Percentiles rank a stretch among this genome's conserved stretches.
phyloP scores from a whole-genome alignment of 2,888 invertebrate genomes.

The Sisyra nigra region DNA sequence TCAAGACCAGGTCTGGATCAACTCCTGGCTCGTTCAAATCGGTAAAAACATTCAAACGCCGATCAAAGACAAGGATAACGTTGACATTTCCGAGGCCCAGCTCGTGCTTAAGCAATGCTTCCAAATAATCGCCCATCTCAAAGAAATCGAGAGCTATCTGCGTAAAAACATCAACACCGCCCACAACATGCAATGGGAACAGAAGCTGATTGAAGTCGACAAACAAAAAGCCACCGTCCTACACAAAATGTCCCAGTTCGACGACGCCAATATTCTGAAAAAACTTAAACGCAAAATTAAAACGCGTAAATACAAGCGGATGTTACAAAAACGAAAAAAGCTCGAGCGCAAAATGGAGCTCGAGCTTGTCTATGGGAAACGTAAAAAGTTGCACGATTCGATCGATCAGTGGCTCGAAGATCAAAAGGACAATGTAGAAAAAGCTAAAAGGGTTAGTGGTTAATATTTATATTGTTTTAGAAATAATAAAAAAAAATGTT shows the following conservation, averaged over 20 bases:
- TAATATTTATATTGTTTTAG: background rate
- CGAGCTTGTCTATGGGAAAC: slow-evolving; percentile 26
- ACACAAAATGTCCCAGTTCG: slow-evolving; percentile 23
- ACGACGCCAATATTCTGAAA: slow-evolving; percentile 28
- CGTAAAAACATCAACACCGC: slow-evolving; percentile 27
- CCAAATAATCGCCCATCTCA: slow-evolving; percentile 23
- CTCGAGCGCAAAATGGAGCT: slow-evolving; percentile 27
- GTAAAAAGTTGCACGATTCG: slow-evolving; percentile 35
- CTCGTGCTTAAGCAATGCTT: slow-evolving; percentile 20
- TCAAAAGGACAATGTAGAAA: slow-evolving; percentile 43
- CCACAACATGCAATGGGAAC: slow-evolving; percentile 37
- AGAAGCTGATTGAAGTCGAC: slow-evolving; percentile 31
- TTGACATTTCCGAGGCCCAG: slow-evolving; percentile 25
- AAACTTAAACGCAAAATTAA: slow-evolving; percentile 28
- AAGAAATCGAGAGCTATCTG: slow-evolving; percentile 27
- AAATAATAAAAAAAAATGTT: slow-evolving; percentile 9
- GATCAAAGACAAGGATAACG: slow-evolving; percentile 9
- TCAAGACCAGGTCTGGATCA: slow-evolving; percentile 5
- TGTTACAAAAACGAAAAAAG: slow-evolving; percentile 31
- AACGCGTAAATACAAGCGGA: slow-evolving; percentile 29
- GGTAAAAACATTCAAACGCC: slow-evolving; percentile 6
- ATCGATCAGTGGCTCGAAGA: slow-evolving; percentile 51
- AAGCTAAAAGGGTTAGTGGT: slow-evolving; percentile 35
- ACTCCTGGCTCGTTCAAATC: slow-evolving; percentile 4
- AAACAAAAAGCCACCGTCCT: slow-evolving; percentile 31